Evolutionary conservation across 35 echinoderm and acorn worm species (phyloP).

Genomic region (Hemicentrotus pulcherrimus): DNA sequence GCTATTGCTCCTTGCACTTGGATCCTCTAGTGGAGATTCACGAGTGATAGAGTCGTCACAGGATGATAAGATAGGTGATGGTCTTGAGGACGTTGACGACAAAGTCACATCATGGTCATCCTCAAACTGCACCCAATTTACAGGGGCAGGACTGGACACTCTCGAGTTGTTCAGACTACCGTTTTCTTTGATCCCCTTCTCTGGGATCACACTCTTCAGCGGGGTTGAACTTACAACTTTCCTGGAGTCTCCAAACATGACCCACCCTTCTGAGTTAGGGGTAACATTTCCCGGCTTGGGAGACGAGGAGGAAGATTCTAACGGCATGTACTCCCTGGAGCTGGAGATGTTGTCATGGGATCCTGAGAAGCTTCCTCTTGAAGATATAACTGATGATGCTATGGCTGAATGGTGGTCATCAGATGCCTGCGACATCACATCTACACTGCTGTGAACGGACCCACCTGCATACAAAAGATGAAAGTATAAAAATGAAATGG

Average conservation of each 20-base stretch:
- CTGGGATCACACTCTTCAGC: not conserved
- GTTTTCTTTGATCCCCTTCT: not conserved
- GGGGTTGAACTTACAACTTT: slow-evolving; percentile 30
- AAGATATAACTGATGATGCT: slow-evolving; percentile 73
- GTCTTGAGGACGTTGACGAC: slow-evolving; percentile 27
- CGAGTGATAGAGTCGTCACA: not conserved
- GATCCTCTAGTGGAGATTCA: slow-evolving; percentile 15
- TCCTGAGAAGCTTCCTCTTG: slow-evolving; percentile 73
- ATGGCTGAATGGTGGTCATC: slow-evolving; percentile 75
- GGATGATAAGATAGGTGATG: slow-evolving; percentile 45
- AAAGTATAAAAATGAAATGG: not conserved
- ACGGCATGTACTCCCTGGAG: slow-evolving; percentile 80
- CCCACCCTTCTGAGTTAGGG: slow-evolving; percentile 63
- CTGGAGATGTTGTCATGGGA: slow-evolving; percentile 78
- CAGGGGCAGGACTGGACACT: not conserved
- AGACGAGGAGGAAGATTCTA: slow-evolving; percentile 65
- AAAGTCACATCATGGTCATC: slow-evolving; percentile 29
- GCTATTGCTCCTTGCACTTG: not conserved
- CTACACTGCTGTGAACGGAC: slow-evolving; percentile 24
- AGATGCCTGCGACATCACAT: slow-evolving; percentile 31
- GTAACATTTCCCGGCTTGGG: slow-evolving; percentile 54
- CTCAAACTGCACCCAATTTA: slow-evolving; percentile 39
- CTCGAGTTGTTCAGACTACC: not conserved
- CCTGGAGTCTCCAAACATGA: slow-evolving; percentile 72
- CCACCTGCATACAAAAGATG: slow-evolving; percentile 21